phyloP scores from a whole-genome alignment of 2,113 vertebrate species.

The Aplodontia rufa region DNA sequence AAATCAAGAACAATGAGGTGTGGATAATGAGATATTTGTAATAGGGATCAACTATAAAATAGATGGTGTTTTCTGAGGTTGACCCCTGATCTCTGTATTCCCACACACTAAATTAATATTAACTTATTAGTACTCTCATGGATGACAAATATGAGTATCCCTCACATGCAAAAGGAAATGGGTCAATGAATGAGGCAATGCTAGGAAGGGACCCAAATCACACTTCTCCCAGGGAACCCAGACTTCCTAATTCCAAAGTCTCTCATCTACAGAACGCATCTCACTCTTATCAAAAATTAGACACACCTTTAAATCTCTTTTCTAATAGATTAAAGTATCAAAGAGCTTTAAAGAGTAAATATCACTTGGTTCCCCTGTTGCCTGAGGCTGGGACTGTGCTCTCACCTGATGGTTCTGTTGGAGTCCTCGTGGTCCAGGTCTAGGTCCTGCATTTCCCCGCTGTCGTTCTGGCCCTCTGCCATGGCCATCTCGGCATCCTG shows the following conservation, averaged over 20 bases:
- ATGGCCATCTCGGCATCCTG: conserved; percentile 88
- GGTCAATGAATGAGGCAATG: neutral
- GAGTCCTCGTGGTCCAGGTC: conserved; percentile 92
- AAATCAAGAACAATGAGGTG: neutral
- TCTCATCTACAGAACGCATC: rapidly evolving
- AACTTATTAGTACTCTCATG: neutral
- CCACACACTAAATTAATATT: neutral
- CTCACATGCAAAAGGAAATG: neutral
- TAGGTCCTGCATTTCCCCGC: conserved; percentile 90
- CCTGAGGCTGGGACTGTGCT: rapidly evolving
- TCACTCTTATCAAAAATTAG: neutral
- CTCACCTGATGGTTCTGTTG: conserved; percentile 94
- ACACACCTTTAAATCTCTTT: neutral
- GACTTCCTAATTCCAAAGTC: neutral
- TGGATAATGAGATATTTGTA: neutral
- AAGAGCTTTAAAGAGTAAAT: neutral
- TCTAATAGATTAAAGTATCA: neutral
- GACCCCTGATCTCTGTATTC: neutral
- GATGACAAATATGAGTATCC: neutral
- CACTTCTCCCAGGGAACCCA: neutral
- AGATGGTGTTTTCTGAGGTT: neutral
- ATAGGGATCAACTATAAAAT: neutral
- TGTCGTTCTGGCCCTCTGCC: conserved; percentile 87
- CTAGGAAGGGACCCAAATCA: neutral
- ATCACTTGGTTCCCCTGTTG: rapidly evolving